Base-by-base conservation (phyloP, 2,888 invertebrate species). In the Ditula angustiorana region DNA sequence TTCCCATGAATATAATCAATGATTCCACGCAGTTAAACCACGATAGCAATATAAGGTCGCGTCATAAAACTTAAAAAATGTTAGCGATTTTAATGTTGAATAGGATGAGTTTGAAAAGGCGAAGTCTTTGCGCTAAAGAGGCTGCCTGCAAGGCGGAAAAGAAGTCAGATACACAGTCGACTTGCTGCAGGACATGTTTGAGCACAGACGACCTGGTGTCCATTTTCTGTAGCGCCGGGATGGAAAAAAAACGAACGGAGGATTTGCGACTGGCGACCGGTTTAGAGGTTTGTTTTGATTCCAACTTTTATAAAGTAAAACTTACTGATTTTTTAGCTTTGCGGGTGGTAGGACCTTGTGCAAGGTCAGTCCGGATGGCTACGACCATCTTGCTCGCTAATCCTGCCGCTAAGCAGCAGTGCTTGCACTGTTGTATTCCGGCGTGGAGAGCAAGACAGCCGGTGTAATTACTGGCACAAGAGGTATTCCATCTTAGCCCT, bases 131-230 rank as follows among this genome's bases (percentile, higher is more conserved):
- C 13, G 44, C 30, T 0, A 62, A 52, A 19, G 52, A 58, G 52
- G 5, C n/a, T 2, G 33, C n/a, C 23, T 46, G 23, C 21, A 64
- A 46, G 21, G n/a, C 44, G 1, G 61, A 66, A 28, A 66, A 53
- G 44, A 66, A 66, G 56, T 13, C 33, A 11, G 52, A 61, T n/a
- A 58, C 50, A 8, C 49, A 46, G 21, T 56, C 61, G 0, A 24
- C 37, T 13, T 66, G 23, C 30, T 69, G 69, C 26, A 60, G 69
- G 44, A 69, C 69, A 7, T 69, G 69, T 28, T 35, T 69, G 1
- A 55, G 53, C 21, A 23, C 53, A 1, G 53, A 60, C 2, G 67
- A 63, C 21, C 41, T 69, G 7, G 58, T 58, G 5, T 33, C 67
- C n/a, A 67, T 69, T n/a, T 69, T 69, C 30, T 61, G 33, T 5